Evolutionary conservation across 2,113 vertebrate species (phyloP).

Genomic region (Spheniscus mendiculus): DNA sequence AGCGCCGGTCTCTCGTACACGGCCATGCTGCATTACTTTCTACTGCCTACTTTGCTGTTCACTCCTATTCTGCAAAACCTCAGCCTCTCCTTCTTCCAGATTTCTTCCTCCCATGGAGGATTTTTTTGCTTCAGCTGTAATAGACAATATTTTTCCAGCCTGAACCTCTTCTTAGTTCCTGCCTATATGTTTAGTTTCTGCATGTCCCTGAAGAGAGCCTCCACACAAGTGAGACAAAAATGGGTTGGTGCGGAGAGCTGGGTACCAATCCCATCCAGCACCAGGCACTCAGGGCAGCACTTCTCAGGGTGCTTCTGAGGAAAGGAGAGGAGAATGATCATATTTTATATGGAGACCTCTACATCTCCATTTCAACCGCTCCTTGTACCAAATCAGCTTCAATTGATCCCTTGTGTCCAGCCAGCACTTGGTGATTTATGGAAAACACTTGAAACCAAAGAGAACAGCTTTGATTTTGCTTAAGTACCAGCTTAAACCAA

Average conservation of each 20-base stretch:
- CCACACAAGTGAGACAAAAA: background rate
- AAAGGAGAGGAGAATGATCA: background rate
- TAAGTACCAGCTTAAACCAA: constrained; percentile 36
- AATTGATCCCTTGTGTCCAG: background rate
- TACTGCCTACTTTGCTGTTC: background rate
- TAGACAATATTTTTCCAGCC: constrained; percentile 3
- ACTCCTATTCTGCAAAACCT: background rate
- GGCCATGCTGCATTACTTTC: background rate
- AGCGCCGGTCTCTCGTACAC: fast-evolving
- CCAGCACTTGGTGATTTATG: background rate
- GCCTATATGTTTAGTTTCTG: background rate
- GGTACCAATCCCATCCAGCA: background rate
- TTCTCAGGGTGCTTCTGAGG: background rate
- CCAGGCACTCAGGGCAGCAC: background rate
- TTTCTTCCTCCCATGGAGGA: background rate
- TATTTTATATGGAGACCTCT: background rate
- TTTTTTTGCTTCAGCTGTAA: background rate
- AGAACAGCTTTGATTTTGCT: constrained; percentile 11
- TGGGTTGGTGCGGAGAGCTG: background rate
- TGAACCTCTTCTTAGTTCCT: background rate
- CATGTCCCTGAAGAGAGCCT: background rate
- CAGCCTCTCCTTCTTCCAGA: background rate
- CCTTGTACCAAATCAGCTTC: background rate
- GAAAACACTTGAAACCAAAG: background rate
- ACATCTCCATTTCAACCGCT: background rate